Evolutionary conservation across 2,888 invertebrate species (phyloP), one percentile per base, ranked within the genome.

Genomic region (Dusona sp.): DNA sequence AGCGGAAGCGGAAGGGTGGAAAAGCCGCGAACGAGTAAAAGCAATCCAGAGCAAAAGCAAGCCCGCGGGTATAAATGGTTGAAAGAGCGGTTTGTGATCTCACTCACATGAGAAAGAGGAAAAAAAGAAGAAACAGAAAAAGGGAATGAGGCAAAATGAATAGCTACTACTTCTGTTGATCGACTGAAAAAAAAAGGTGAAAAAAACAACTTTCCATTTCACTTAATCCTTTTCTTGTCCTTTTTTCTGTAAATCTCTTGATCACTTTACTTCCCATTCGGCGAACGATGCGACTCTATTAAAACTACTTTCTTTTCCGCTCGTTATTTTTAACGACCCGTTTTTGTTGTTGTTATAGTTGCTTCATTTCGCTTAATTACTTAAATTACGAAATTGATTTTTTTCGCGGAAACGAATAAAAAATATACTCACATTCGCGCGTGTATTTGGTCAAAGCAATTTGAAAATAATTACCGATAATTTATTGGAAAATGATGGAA

Each of bases 1-100:
- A 87, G 86, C 74, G 87, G 65, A 83, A 87, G 68, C 83, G 87
- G 51, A 80, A 86, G 80, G 78, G 57, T 65, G 73, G 78, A 51
- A 13, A 48, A 54, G 54, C 38, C 38, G 68, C 42, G 61, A 80
- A 36, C 74, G 84, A 75, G 75, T 11, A 54, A 51, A 38, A 68
- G 25, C 54, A 65, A 65, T 61, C 48, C 54, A 54, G 29, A 61
- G 68, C 79, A 45, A 74, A 65, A 54, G 68, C 72, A n/a, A 79
- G 72, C 67, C 45, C 51, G 68, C 70, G 79, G 79, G 68, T 77
- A 80, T 75, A 84, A 84, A 80, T 74, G 75, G 79, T 84, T 79
- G 79, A 75, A 65, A 65, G 77, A 65, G 72, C 54, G 54, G 72
- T 73, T 73, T 73, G 72, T 13, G 72, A 54, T 73, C 48, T 45